Conservation (phyloP, 2,797 vertebrate species). For the Alexandromys oeconomus region DNA sequence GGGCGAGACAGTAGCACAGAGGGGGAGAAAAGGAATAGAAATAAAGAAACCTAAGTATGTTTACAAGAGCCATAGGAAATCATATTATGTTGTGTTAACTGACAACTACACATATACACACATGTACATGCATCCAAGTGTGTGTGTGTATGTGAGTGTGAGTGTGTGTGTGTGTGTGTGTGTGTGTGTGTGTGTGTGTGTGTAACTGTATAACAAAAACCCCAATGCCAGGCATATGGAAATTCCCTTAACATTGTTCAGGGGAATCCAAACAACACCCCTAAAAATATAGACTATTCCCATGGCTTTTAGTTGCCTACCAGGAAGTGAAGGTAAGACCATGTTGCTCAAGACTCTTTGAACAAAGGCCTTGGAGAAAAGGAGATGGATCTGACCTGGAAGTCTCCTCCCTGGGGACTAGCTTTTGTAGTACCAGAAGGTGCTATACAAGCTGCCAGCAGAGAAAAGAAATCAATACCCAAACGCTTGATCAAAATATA, state of each 20-base stretch:
- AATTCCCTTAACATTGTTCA: neutral
- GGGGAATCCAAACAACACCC: neutral
- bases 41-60: neutral
- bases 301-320: neutral
- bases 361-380: neutral
- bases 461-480: neutral
- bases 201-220: neutral
- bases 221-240: neutral
- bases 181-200: neutral
- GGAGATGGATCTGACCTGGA: neutral
- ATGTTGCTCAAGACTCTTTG: neutral
- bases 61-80: neutral
- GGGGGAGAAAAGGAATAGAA: neutral
- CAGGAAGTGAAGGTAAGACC: neutral
- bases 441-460: neutral
- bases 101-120: neutral
- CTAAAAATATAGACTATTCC: neutral
- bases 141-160: neutral
- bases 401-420: neutral
- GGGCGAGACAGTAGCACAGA: neutral
- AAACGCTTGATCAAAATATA: neutral
- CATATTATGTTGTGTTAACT: neutral
- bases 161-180: no score
- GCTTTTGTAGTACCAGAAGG: neutral
- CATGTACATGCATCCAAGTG: no score